Evolutionary conservation across 2,888 invertebrate species (phyloP).

Genomic region (Lithophane ornitopus): DNA sequence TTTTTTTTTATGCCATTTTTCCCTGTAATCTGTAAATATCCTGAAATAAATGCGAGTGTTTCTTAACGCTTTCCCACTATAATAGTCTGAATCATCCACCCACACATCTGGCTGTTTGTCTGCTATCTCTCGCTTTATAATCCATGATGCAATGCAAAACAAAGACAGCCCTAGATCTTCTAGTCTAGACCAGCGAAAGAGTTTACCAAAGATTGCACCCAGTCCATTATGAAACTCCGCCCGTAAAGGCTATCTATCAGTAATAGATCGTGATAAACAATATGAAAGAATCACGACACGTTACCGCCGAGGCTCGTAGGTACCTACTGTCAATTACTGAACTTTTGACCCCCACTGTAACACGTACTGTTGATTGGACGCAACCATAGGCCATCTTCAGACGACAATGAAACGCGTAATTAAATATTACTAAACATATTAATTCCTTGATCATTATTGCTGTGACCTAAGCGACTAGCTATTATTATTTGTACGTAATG

Average conservation of each 20-base stretch:
- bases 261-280: slow-evolving; percentile 61
- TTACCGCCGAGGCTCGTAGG: slow-evolving; percentile 21
- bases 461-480: slow-evolving; percentile 19
- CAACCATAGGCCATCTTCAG: slow-evolving; percentile 46
- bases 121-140: background rate
- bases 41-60: no score
- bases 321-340: slow-evolving; percentile 54
- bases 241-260: slow-evolving; percentile 47
- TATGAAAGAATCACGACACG: slow-evolving; percentile 62
- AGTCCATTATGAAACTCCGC: slow-evolving; percentile 41
- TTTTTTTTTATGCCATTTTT: background rate
- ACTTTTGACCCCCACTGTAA: slow-evolving; percentile 57
- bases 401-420: slow-evolving; percentile 56
- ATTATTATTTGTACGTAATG: slow-evolving; percentile 20
- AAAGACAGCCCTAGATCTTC: slow-evolving; percentile 13
- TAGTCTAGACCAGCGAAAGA: slow-evolving; percentile 11
- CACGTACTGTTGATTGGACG: slow-evolving; percentile 38
- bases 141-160: background rate
- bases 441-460: slow-evolving; percentile 35
- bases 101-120: background rate
- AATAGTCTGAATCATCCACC: background rate
- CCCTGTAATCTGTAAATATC: background rate
- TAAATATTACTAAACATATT: slow-evolving; percentile 60
- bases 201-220: slow-evolving; percentile 29
- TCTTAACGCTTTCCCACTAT: background rate